These are phyloP conservation scores for Scaptomyza tumidula DNA, from an alignment of 2,888 invertebrate species.

Conservation along the genomic window DNA sequence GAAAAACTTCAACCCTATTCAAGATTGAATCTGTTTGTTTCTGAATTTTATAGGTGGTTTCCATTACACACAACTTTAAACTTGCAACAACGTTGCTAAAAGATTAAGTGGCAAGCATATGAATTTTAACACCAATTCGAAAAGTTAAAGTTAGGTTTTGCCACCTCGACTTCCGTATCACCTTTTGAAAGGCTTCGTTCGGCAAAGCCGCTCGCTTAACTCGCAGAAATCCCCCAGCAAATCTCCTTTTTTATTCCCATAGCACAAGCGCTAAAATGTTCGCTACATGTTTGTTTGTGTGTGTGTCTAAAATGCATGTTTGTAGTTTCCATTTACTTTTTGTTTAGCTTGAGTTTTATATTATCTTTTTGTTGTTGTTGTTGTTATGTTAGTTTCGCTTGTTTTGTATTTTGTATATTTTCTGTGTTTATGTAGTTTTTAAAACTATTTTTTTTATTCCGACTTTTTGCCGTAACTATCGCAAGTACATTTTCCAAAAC, in stretches of 20 bases:
- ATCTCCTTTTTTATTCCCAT: constrained; percentile 40
- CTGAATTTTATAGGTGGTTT: background rate
- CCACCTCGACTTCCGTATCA: constrained; percentile 16
- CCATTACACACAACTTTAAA: background rate
- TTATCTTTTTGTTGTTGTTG: constrained; percentile 34
- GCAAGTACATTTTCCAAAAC: constrained; percentile 82
- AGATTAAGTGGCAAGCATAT: background rate
- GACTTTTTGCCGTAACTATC: constrained; percentile 68
- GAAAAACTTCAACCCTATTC: background rate
- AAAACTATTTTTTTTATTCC: constrained; percentile 61
- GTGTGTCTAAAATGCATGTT: constrained; percentile 47
- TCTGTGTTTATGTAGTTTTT: constrained; percentile 68
- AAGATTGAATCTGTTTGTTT: background rate
- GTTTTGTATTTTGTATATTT: constrained; percentile 34
- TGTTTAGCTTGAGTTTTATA: constrained; percentile 56
- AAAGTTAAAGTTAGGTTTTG: constrained; percentile 4
- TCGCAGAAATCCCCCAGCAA: constrained; percentile 42
- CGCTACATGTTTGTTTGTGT: constrained; percentile 28
- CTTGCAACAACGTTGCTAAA: background rate
- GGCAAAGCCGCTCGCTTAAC: constrained; percentile 37
- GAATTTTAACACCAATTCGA: constrained; percentile 18
- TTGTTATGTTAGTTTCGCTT: constrained; percentile 47
- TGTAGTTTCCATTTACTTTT: constrained; percentile 51
- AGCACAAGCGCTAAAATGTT: constrained; percentile 45
- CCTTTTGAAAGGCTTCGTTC: constrained; percentile 33